Evolutionary conservation across 2,797 vertebrate species (phyloP), one percentile per base, ranked within the genome.

Genomic region (Syndactyla subalaris): DNA sequence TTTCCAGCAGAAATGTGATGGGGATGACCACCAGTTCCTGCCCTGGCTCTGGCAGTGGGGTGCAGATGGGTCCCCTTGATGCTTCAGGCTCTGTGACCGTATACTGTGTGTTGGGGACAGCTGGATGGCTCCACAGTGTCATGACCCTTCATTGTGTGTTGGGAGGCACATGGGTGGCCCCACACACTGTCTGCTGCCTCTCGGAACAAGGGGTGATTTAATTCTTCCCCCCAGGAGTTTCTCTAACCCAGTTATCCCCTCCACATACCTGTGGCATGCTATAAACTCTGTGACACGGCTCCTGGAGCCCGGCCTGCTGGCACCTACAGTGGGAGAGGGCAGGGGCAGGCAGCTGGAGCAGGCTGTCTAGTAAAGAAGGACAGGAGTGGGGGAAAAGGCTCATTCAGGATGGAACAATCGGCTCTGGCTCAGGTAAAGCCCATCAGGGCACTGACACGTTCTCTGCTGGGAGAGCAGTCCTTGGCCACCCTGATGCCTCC

Each of bases 261-360:
- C 29, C 6, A 1, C 2, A 4, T 92, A 71, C 68, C 55, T 51
- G 63, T 6, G 21, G 43, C 39, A 14, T 4, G 26, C 54, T 81
- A 15, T 49, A 36, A 90, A 68, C 32, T 55, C 73, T 12, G 3
- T 26, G 36, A 10, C 0, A 1, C 1, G 3, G 41, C 0, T 0
- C 29, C 51, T 73, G 77, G 71, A 90, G 63, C 52, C 41, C 85
- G 63, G 80, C 57, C 71, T 74, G 59, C 52, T 94, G 92, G 66
- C 74, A 68, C 29, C 0, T 1, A 2, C 6, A 17, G 6, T 29
- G 66, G 26, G 59, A 89, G 74, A 77, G 59, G 62, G 58, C 73
- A 95, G 76, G 57, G n/a, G 34, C 34, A 70, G 75, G 58, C 39
- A 88, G 52, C 57, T 51, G 67, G 65, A 66, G 26, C 17, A 57